phyloP scores from a whole-genome alignment of 2,113 vertebrate genomes.

The Azemiops feae region DNA sequence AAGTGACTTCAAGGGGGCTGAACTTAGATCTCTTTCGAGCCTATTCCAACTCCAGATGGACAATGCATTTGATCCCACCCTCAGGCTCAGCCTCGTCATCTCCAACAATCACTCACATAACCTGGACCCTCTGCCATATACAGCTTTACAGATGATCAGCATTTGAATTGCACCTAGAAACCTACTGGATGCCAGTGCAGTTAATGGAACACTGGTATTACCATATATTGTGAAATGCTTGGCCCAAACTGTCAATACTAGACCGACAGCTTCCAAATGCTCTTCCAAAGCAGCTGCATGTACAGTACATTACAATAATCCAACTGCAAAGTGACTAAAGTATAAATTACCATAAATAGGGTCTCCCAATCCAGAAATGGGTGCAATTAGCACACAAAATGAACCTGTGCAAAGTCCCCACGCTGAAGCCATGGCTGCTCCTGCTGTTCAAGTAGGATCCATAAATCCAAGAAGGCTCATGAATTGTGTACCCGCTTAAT shows the following conservation, averaged over 20 bases:
- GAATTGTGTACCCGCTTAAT: not conserved
- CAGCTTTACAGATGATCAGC: not conserved
- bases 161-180: not conserved
- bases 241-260: too few species aligned
- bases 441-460: not conserved
- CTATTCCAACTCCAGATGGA: too few species aligned
- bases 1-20: too few species aligned
- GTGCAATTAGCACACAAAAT: not conserved
- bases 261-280: not conserved
- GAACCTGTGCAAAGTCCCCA: not conserved
- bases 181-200: not conserved
- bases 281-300: not conserved
- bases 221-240: not conserved
- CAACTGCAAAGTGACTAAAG: not conserved
- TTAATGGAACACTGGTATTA: not conserved
- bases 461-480: not conserved
- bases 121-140: not conserved
- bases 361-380: not conserved
- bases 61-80: too few species aligned
- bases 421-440: not conserved
- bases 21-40: too few species aligned
- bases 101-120: not conserved
- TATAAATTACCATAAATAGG: not conserved
- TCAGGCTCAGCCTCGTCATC: too few species aligned
- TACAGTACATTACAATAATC: not conserved